Evolutionary conservation across 2,113 vertebrate genomes (phyloP).

Genomic region (Pygoscelis adeliae): DNA sequence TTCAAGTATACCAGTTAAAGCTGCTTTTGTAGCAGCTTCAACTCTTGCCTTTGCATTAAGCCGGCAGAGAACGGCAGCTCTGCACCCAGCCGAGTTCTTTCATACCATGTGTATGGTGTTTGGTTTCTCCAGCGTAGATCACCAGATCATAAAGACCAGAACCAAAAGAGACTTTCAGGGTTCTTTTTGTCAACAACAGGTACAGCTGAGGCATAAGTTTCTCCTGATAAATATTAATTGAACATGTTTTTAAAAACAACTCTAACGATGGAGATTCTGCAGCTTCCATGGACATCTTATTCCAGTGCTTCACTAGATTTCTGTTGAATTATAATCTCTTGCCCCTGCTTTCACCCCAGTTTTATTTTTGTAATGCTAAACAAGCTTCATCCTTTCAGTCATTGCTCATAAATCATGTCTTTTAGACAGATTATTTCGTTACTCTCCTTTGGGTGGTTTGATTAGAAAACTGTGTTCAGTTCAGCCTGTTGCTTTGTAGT

Average conservation of each 20-base stretch:
- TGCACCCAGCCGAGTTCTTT: neutral
- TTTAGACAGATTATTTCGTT: neutral
- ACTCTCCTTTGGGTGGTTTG: neutral
- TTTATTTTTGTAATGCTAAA: neutral
- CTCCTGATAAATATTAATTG: neutral
- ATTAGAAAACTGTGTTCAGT: neutral
- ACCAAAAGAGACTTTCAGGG: neutral
- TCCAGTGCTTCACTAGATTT: neutral
- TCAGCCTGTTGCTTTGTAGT: neutral
- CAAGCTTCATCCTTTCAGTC: neutral
- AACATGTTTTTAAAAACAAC: neutral
- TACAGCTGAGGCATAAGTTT: neutral
- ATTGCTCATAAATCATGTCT: neutral
- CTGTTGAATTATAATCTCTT: neutral
- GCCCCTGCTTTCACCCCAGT: neutral
- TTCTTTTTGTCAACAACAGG: neutral
- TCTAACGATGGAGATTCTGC: neutral
- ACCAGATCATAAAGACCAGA: neutral
- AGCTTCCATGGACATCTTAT: neutral
- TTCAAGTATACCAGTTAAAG: neutral
- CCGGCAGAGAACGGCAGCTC: neutral
- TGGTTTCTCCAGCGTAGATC: neutral
- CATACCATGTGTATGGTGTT: rapidly evolving
- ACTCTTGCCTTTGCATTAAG: neutral
- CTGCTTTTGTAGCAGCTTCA: neutral